These are phyloP conservation scores for Sarcoramphus papa DNA, from an alignment of 2,797 vertebrate genomes.

Conservation along the genomic window DNA sequence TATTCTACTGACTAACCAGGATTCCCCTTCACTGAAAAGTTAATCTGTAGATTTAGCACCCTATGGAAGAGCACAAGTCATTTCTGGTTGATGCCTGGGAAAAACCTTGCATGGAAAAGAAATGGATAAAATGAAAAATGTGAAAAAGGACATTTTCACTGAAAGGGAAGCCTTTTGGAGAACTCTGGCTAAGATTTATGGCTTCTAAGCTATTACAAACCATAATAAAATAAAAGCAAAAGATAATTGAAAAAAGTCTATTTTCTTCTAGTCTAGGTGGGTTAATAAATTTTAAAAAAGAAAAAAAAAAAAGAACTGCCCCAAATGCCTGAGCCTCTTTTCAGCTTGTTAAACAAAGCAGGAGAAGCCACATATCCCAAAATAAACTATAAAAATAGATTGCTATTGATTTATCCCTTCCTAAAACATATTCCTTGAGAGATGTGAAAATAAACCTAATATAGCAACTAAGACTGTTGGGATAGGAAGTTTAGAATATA, in stretches of 20 bases:
- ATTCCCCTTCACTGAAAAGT: neutral
- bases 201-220: slow-evolving; percentile 54
- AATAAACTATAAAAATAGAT: slow-evolving; percentile 74
- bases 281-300: slow-evolving; percentile 65
- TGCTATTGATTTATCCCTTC: slow-evolving; percentile 69
- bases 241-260: slow-evolving; percentile 60
- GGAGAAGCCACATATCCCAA: slow-evolving; percentile 58
- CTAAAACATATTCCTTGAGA: slow-evolving; percentile 64
- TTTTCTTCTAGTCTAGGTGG: slow-evolving; percentile 47
- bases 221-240: slow-evolving; percentile 61
- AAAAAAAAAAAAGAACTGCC: neutral
- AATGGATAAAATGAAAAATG: slow-evolving; percentile 18
- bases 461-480: neutral
- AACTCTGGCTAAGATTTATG: slow-evolving; percentile 42
- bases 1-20: neutral
- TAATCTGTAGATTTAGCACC: neutral
- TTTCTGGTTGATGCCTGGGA: neutral
- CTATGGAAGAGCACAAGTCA: neutral
- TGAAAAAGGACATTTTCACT: slow-evolving; percentile 1
- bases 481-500: neutral
- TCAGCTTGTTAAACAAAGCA: slow-evolving; percentile 67
- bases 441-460: slow-evolving; percentile 57
- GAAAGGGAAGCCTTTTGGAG: slow-evolving; percentile 27
- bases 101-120: slow-evolving; percentile 28
- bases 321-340: slow-evolving; percentile 40